These are phyloP conservation scores for Caenorhabditis panamensis DNA, from an alignment of 2,888 invertebrate species.

Conservation along the genomic window DNA sequence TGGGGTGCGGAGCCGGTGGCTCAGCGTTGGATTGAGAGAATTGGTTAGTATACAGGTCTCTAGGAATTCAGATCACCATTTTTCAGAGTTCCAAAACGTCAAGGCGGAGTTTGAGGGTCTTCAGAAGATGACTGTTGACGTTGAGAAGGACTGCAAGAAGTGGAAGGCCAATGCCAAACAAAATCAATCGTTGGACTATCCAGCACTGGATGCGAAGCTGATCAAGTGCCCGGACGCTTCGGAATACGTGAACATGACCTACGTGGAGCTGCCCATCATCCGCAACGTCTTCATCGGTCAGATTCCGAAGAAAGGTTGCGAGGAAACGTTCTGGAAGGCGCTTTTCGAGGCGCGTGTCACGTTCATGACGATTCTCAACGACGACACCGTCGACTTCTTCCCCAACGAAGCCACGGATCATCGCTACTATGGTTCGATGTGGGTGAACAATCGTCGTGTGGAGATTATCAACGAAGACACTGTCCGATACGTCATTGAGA, in stretches of 20 bases:
- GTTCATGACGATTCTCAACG: slow-evolving; percentile 20
- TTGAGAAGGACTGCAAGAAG: slow-evolving; percentile 32
- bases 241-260: slow-evolving; percentile 30
- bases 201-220: slow-evolving; percentile 30
- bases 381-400: slow-evolving; percentile 19
- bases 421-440: slow-evolving; percentile 25
- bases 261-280: slow-evolving; percentile 10
- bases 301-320: slow-evolving; percentile 23
- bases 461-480: slow-evolving; percentile 26
- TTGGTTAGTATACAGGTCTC: too few relatives aligned
- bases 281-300: slow-evolving; percentile 25
- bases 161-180: slow-evolving; percentile 27
- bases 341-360: slow-evolving; percentile 16
- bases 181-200: slow-evolving; percentile 34
- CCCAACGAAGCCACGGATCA: slow-evolving; percentile 1
- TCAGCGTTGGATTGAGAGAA: slow-evolving; percentile 18
- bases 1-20: slow-evolving; percentile 19
- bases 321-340: slow-evolving; percentile 43
- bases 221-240: slow-evolving; percentile 4
- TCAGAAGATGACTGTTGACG: slow-evolving; percentile 18
- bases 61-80: too few relatives aligned
- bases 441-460: slow-evolving; percentile 32
- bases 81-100: slow-evolving; percentile 17
- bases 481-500: slow-evolving; percentile 21
- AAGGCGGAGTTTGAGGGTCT: slow-evolving; percentile 33